Percentiles rank a stretch among this genome's conserved stretches.
Conservation (phyloP, 2,113 vertebrate species). For the Orientallactaga bullata region DNA sequence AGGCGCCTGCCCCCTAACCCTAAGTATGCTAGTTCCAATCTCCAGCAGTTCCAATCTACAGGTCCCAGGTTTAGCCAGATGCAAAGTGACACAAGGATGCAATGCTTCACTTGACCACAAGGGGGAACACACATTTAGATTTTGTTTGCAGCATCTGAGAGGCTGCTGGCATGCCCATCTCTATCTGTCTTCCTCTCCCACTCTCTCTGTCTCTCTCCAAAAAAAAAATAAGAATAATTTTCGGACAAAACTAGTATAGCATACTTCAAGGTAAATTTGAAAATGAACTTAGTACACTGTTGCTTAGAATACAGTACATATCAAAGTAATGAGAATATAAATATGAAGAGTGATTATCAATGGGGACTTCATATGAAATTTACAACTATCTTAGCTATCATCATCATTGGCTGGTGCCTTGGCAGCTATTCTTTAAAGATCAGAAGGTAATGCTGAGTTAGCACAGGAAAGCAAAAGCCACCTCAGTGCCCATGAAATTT, state of each 20-base stretch:
- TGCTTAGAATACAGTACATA: not conserved
- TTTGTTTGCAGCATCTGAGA: too few relatives aligned
- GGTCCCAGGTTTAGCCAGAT: too few relatives aligned
- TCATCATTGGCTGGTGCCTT: constrained; percentile 22
- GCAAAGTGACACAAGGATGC: too few relatives aligned
- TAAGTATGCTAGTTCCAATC: too few relatives aligned
- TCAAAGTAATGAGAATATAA: not conserved
- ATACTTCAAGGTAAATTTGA: not conserved
- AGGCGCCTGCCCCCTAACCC: too few relatives aligned
- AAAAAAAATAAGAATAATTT: not conserved
- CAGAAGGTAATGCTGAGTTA: constrained; percentile 59
- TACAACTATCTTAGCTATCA: constrained; percentile 39
- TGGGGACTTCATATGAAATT: not conserved
- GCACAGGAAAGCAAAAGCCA: not conserved
- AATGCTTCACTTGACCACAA: too few relatives aligned
- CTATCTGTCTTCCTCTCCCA: too few relatives aligned
- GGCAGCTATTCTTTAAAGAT: constrained; percentile 56
- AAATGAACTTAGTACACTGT: not conserved
- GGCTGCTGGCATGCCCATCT: too few relatives aligned
- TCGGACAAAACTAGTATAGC: not conserved
- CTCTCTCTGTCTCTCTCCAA: too few relatives aligned
- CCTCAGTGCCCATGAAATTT: constrained; percentile 37
- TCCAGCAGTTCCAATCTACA: too few relatives aligned
- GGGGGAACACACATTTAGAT: too few relatives aligned
- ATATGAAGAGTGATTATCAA: not conserved